Evolutionary conservation across 2,888 invertebrate species (phyloP).

Genomic region (Aleiodes testaceus): DNA sequence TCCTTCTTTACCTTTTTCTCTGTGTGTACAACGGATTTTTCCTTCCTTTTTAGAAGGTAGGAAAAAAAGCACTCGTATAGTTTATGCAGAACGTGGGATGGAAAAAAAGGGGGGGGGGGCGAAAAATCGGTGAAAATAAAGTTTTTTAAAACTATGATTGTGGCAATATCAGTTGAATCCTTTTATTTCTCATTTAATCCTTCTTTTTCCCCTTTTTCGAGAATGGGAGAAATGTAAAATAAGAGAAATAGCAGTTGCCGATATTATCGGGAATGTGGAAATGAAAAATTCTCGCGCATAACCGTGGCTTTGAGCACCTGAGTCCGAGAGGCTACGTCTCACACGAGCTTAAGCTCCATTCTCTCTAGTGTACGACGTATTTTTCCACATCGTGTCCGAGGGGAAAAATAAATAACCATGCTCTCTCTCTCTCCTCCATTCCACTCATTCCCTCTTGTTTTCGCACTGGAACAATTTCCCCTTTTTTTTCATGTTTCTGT

Average conservation of each 20-base stretch:
- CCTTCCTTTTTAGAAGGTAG: too few relatives aligned
- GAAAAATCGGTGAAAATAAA: conserved; percentile 25
- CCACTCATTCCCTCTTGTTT: conserved; percentile 26
- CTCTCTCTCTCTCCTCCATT: conserved; percentile 9
- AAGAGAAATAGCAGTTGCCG: conserved; percentile 16
- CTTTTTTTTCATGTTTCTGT: conserved; percentile 20
- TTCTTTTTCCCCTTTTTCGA: neutral
- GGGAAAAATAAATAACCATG: conserved; percentile 38
- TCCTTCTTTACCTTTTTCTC: neutral
- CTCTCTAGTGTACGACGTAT: conserved; percentile 14
- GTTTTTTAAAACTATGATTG: conserved; percentile 12
- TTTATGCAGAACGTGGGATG: neutral
- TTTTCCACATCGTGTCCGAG: conserved; percentile 30
- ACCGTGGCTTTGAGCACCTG: conserved; percentile 29
- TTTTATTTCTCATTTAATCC: too few relatives aligned
- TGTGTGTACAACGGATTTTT: conserved; percentile 26
- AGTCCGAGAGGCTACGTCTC: conserved; percentile 22
- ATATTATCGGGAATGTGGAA: conserved; percentile 24
- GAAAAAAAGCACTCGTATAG: conserved; percentile 1
- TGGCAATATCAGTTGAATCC: conserved; percentile 17
- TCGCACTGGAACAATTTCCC: neutral
- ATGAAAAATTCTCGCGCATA: conserved; percentile 21
- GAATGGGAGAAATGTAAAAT: neutral
- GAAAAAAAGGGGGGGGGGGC: neutral
- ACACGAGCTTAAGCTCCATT: conserved; percentile 18